Conservation (phyloP, 2,797 vertebrate genomes). For the Pipistrellus pygmaeus region DNA sequence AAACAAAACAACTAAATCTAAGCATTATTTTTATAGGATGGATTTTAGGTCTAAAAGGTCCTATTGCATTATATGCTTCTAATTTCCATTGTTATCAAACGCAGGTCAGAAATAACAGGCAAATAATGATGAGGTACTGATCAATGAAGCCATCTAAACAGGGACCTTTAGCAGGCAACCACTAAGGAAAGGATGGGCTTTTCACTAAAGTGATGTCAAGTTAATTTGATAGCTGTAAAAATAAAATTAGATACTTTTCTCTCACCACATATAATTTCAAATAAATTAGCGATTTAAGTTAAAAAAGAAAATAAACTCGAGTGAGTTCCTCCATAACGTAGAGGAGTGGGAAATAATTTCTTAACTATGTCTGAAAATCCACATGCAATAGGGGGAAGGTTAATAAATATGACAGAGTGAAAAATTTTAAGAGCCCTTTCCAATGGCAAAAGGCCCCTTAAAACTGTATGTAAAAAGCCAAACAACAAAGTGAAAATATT, state of each 20-base stretch:
- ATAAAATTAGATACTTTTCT: constrained; percentile 7
- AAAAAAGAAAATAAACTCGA: neutral
- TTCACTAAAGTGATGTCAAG: neutral
- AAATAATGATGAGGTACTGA: neutral
- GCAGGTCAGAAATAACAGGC: neutral
- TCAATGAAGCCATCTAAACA: neutral
- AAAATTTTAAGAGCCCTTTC: neutral
- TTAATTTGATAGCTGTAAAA: neutral
- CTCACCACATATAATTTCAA: neutral
- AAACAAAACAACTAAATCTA: constrained; percentile 34
- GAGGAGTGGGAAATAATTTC: neutral
- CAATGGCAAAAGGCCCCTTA: neutral
- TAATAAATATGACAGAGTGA: neutral
- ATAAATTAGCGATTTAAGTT: neutral
- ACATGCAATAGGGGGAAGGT: neutral
- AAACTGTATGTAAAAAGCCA: neutral
- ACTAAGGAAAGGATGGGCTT: neutral
- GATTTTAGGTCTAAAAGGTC: constrained; percentile 3
- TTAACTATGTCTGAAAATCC: neutral
- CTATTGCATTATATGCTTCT: neutral
- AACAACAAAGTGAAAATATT: constrained; percentile 14
- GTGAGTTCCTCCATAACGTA: neutral
- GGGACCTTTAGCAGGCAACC: neutral
- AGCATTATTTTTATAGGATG: constrained; percentile 4
- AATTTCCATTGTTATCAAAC: constrained; percentile 11